Base-by-base conservation (phyloP, 2,797 vertebrate species). In the Pseudotriccus pelzelni region DNA sequence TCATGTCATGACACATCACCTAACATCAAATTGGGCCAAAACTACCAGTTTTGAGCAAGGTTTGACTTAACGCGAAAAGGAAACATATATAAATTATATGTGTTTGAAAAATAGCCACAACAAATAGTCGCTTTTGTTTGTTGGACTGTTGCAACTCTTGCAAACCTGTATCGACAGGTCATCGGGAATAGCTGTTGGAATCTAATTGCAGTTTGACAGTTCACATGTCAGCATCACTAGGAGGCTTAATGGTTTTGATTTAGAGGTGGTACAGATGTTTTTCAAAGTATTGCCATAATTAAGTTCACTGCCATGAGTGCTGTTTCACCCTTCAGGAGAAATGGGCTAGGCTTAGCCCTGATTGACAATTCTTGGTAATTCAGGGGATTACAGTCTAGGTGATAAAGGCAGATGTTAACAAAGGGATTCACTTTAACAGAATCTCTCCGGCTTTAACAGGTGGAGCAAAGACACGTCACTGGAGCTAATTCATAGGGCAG, bases 1-100 rank as follows among this genome's bases (percentile, higher is more conserved):
- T 64, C 0, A 0, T 37, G 12, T 50, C 58, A 19, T 14, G 24
- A 20, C 10, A 5, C 25, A 1, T 46, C 22, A 12, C 8, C 8
- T 39, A 52, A 23, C 21, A 52, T 39, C 14, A 64, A 32, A 39
- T 1, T 41, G 30, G 8, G 24, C 4, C 37, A 25, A 20, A 41
- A 3, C 49, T 20, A 15, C 24, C 9, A 28, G 39, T 50, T 63
- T 58, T 44, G 50, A 32, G n/a, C 24, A 25, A 76, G 21, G 28
- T 70, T 63, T 70, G 20, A 25, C 0, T 1, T 58, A 64, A 27
- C 7, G 30, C 5, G 10, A 24, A 30, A 39, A 72, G 58, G 64
- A 10, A 69, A 30, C 14, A 22, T 16, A 22, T 16, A 7, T 39
- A 39, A 63, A 20, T 70, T 46, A 30, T 25, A 62, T 43, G 22